Percentiles rank a stretch among this genome's conserved stretches.
These are phyloP conservation scores for Sarcophaga rosellei DNA, from an alignment of 2,888 invertebrate genomes.

Conservation along the genomic window DNA sequence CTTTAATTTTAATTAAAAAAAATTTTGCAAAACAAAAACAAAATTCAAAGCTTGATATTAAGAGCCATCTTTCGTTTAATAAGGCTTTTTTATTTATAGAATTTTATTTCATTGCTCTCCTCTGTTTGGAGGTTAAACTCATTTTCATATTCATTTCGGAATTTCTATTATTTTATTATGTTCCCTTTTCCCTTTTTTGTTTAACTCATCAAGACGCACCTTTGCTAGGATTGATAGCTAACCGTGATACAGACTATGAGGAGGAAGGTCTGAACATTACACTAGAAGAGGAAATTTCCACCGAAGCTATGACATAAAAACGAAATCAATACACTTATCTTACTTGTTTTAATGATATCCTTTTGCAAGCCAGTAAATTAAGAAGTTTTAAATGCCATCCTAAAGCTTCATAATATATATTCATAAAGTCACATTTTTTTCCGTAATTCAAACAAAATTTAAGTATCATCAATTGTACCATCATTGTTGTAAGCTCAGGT, in stretches of 20 bases:
- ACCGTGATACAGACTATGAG: constrained; percentile 95
- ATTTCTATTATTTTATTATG: neutral
- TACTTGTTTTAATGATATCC: too few relatives aligned
- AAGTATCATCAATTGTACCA: constrained; percentile 12
- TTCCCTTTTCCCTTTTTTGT: neutral
- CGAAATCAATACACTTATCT: too few relatives aligned
- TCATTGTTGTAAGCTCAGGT: constrained; percentile 39
- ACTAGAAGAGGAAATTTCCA: constrained; percentile 84
- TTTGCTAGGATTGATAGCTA: constrained; percentile 84
- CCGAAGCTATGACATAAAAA: constrained; percentile 79
- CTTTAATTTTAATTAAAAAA: constrained; percentile 36
- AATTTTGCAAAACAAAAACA: constrained; percentile 5
- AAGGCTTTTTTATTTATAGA: constrained; percentile 34
- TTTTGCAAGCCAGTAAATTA: neutral
- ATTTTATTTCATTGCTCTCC: neutral
- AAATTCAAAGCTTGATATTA: constrained; percentile 34
- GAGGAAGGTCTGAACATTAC: constrained; percentile 87
- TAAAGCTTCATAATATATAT: too few relatives aligned
- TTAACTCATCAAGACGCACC: neutral
- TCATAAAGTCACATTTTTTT: neutral
- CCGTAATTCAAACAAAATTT: neutral
- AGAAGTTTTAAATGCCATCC: too few relatives aligned
- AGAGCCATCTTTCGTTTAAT: constrained; percentile 22
- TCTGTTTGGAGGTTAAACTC: neutral
- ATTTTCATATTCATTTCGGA: neutral